Percentiles rank a stretch among this genome's conserved stretches.
These are phyloP conservation scores for Rhyacophila evoluta DNA, from an alignment of 2,888 invertebrate species.

Conservation along the genomic window DNA sequence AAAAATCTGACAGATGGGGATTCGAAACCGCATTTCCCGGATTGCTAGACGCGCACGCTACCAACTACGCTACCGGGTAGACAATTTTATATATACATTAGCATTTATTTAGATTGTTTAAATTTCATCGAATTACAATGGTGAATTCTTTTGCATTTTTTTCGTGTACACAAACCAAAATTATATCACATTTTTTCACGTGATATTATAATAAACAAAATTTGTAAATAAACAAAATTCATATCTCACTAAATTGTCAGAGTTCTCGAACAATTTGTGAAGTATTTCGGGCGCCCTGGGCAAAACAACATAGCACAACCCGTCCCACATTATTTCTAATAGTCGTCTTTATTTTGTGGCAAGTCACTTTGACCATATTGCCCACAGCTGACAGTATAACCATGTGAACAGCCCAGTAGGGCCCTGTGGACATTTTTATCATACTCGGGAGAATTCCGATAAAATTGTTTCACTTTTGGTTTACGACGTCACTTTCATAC, in stretches of 20 bases:
- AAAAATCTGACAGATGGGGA: too few species aligned
- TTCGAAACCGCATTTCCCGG: too few species aligned
- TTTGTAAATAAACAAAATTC: neutral
- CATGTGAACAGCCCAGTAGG: neutral
- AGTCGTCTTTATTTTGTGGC: neutral
- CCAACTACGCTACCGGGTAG: too few species aligned
- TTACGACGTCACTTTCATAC: neutral
- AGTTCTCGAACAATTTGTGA: neutral
- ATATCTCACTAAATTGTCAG: neutral
- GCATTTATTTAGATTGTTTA: too few species aligned
- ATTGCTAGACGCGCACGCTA: too few species aligned
- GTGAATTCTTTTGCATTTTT: too few species aligned
- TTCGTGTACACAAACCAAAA: too few species aligned
- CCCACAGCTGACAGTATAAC: conserved; percentile 4
- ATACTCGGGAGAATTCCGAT: neutral
- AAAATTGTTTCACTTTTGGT: neutral
- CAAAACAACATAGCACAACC: neutral
- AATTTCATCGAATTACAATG: too few species aligned
- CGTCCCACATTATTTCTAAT: conserved; percentile 6
- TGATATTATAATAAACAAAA: too few species aligned
- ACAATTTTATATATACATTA: too few species aligned
- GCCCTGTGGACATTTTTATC: conserved; percentile 5
- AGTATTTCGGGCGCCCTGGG: neutral
- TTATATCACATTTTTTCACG: too few species aligned
- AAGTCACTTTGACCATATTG: neutral